These are phyloP conservation scores for Mesocentrotus franciscanus DNA, from an alignment of 53 echinoderm and acorn worm genomes.

Conservation along the genomic window DNA sequence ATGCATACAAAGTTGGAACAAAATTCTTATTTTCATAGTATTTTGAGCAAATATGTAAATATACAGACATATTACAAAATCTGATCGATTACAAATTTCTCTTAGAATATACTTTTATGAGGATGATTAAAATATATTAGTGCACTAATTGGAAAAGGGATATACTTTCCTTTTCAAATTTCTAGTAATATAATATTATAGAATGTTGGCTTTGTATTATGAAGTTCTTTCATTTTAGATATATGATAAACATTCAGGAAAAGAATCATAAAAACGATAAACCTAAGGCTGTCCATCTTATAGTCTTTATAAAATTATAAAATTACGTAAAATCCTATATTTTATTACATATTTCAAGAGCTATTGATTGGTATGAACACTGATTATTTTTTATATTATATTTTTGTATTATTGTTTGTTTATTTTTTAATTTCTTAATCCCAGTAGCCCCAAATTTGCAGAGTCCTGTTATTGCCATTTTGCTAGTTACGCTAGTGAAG, in stretches of 20 bases:
- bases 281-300: too few relatives aligned
- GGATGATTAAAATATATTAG: too few relatives aligned
- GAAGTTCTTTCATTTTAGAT: not conserved
- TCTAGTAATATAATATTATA: not conserved
- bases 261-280: not conserved
- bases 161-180: too few relatives aligned
- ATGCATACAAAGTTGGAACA: too few relatives aligned
- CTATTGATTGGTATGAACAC: not conserved
- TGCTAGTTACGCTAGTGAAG: not conserved
- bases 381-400: not conserved
- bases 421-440: not conserved
- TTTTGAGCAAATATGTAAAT: too few relatives aligned
- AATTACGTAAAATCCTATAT: not conserved
- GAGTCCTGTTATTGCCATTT: conserved; percentile 21
- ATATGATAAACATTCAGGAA: not conserved
- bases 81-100: too few relatives aligned
- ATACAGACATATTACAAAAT: too few relatives aligned
- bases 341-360: too few relatives aligned
- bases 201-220: not conserved
- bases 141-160: too few relatives aligned
- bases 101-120: too few relatives aligned
- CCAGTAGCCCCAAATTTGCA: not conserved
- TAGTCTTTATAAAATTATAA: not conserved
- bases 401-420: not conserved
- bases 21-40: too few relatives aligned